Evolutionary conservation across 2,113 vertebrate species (phyloP).

Genomic region (Haemorhous mexicanus): DNA sequence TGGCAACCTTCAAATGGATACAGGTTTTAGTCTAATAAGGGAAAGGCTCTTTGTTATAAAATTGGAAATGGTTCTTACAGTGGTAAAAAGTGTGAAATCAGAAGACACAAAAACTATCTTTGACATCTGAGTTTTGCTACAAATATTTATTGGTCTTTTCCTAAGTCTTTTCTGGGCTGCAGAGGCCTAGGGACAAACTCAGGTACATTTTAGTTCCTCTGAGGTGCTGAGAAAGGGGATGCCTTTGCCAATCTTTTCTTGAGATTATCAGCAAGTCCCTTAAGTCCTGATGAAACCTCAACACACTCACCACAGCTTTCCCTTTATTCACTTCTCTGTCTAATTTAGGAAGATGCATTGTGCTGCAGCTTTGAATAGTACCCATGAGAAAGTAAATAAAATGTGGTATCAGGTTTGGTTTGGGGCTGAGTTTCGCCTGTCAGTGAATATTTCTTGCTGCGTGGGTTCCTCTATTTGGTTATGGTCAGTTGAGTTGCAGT

Average conservation of each 20-base stretch:
- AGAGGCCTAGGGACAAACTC: neutral
- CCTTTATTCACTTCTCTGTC: neutral
- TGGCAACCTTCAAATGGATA: neutral
- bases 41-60: neutral
- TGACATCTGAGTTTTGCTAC: neutral
- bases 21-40: neutral
- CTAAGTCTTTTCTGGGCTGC: neutral
- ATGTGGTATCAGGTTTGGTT: neutral
- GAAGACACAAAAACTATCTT: neutral
- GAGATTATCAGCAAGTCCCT: neutral
- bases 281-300: neutral
- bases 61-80: neutral
- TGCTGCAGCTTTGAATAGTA: neutral
- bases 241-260: neutral
- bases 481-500: neutral
- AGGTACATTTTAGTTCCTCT: neutral
- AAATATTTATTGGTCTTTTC: neutral
- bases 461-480: neutral
- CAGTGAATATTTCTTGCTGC: neutral
- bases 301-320: neutral
- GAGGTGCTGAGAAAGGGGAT: neutral
- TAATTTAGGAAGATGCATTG: neutral
- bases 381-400: slow-evolving; percentile 19
- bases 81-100: neutral
- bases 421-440: neutral